Evolutionary conservation across 2,113 vertebrate genomes (phyloP), one percentile per base, ranked within the genome.

Genomic region (Callipepla squamata): DNA sequence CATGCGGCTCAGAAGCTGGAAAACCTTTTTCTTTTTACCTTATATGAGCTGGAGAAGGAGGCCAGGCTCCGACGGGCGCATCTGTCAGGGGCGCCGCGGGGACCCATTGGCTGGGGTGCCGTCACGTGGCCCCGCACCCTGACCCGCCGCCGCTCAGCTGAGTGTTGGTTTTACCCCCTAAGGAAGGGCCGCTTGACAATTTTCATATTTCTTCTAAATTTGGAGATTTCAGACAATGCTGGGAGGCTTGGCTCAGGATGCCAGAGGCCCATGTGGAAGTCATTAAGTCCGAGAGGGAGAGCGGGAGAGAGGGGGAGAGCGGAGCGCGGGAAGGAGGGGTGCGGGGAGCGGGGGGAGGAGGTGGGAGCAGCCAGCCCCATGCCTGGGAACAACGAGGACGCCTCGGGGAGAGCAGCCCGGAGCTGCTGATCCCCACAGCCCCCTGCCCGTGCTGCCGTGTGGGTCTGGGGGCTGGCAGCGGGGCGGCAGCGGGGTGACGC

Each of bases 131-230:
- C 30, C 90, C 84, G 76, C 86, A 97, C 97, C 88, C 95, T 98
- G 98, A 97, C 98, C 98, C 97, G 97, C 98, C 97, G 98, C 98
- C 74, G 93, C 95, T 84, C 96, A 97, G 92, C 95, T 53, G 87
- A 78, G 95, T 97, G 96, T 96, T 97, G 97, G 97, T 98, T 98
- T 98, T 98, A 98, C 98, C 98, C 97, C 97, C 97, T 98, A 98
- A 98, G 97, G 98, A 98, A 98, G 98, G 98, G 97, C 95, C 91
- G 95, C 98, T 98, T 98, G 98, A 98, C 97, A 98, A 98, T 98
- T 98, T 98, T 99, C 98, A 99, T 99, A 98, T 99, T 99, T 99
- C 99, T 99, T 99, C 98, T 99, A 99, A 99, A 99, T 99, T 99
- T 99, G 99, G 98, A 98, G 98, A 98, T 99, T 98, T 99, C 98